Percentiles rank a stretch among this genome's conserved stretches.
Conservation (phyloP, 2,113 vertebrate genomes). For the Microtus richardsoni region DNA sequence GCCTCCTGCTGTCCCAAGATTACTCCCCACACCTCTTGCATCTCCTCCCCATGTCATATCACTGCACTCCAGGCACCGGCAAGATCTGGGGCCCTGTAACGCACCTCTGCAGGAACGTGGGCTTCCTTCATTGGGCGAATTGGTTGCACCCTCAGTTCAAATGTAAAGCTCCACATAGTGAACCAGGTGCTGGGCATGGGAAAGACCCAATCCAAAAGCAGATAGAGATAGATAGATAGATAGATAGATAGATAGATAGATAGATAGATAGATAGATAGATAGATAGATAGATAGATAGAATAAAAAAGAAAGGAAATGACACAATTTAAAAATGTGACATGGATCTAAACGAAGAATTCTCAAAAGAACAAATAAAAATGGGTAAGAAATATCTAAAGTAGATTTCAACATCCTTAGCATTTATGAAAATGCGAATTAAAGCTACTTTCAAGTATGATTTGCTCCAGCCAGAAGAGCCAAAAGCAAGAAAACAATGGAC, state of each 20-base stretch:
- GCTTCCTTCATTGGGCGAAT: conserved; percentile 93
- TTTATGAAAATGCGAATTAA: background rate
- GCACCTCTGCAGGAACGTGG: conserved; percentile 96
- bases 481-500: background rate
- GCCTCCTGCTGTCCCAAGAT: background rate
- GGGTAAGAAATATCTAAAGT: background rate
- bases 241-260: background rate
- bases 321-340: background rate
- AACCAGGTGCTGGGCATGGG: conserved; percentile 89
- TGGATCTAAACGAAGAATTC: background rate
- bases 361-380: background rate
- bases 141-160: conserved; percentile 91
- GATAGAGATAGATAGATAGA: background rate
- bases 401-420: background rate
- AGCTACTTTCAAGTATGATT: background rate
- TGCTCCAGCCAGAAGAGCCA: background rate
- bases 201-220: background rate
- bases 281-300: background rate
- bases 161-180: conserved; percentile 97
- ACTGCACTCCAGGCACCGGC: background rate
- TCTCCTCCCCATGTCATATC: background rate
- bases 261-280: background rate
- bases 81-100: background rate
- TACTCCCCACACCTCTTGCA: background rate
- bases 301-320: background rate